Evolutionary conservation across 2,113 vertebrate species (phyloP).

Genomic region (western clawed frog (Xenopus tropicalis)): UCB_Xtro_10.0 CM004446.2:149616501-149617000

Average conservation of each 20-base stretch:
- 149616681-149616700: background rate
- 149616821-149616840: slow-evolving; percentile 16
- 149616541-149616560: too few relatives aligned
- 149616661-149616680: background rate
- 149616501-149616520: too few relatives aligned
- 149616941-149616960: too few relatives aligned
- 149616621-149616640: slow-evolving; percentile 7
- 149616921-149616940: background rate
- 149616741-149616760: slow-evolving; percentile 66
- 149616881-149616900: slow-evolving; percentile 8
- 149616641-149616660: too few relatives aligned
- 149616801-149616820: slow-evolving; percentile 49
- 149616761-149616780: slow-evolving; percentile 56
- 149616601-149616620: too few relatives aligned
- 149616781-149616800: slow-evolving; percentile 58
- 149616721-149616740: slow-evolving; percentile 54
- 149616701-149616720: background rate
- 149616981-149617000: too few relatives aligned
- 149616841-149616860: slow-evolving; percentile 29
- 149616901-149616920: background rate
- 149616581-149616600: too few relatives aligned
- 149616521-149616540: too few relatives aligned
- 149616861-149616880: slow-evolving; percentile 40
- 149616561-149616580: too few relatives aligned
- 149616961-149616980: too few relatives aligned